Conservation (phyloP, 2,113 vertebrate genomes). For the Nestor notabilis region DNA sequence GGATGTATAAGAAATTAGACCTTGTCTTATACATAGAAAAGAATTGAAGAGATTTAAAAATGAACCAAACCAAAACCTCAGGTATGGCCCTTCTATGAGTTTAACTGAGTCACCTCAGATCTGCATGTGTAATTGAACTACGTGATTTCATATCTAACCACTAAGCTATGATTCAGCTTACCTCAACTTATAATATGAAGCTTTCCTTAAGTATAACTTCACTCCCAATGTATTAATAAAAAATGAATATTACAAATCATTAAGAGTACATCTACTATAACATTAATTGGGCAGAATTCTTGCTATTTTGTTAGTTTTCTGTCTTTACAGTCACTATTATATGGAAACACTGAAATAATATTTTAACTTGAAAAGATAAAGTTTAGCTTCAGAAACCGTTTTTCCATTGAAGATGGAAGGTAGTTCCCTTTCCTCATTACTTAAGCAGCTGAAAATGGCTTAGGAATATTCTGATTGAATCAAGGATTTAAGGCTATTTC, state of each 20-base stretch:
- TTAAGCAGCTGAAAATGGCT: not conserved
- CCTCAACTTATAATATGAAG: not conserved
- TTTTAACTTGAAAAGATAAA: not conserved
- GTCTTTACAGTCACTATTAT: not conserved
- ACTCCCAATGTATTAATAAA: not conserved
- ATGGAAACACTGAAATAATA: not conserved
- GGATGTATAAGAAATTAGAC: not conserved
- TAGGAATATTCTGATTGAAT: not conserved
- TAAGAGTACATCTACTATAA: not conserved
- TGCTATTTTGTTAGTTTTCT: not conserved
- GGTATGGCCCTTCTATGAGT: not conserved
- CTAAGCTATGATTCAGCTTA: not conserved
- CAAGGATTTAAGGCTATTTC: not conserved
- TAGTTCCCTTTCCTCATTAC: not conserved
- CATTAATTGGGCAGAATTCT: not conserved
- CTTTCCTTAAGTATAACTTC: not conserved
- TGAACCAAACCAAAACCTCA: not conserved
- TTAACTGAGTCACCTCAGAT: not conserved
- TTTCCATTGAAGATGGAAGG: not conserved
- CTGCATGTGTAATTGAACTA: not conserved
- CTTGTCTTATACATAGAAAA: not conserved
- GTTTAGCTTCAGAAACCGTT: not conserved
- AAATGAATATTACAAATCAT: not conserved
- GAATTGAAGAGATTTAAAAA: not conserved
- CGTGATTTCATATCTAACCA: not conserved